Evolutionary conservation across 2,888 invertebrate genomes (phyloP).

Genomic region (Drosophila melanocephala): DNA sequence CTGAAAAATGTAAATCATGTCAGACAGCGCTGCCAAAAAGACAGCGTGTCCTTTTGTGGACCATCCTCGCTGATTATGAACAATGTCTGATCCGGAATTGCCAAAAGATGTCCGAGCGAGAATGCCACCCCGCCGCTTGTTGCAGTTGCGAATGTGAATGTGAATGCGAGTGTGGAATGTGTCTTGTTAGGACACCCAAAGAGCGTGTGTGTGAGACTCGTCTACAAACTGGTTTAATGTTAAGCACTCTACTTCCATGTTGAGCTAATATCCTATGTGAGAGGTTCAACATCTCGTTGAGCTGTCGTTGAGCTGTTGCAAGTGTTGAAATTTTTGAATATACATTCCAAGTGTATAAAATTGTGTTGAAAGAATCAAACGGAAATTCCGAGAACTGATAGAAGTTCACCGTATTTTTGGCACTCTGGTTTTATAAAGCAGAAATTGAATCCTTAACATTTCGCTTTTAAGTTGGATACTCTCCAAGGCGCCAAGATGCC

Average conservation of each 20-base stretch:
- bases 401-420: background rate
- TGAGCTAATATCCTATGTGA: conserved; percentile 12
- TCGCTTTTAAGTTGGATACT: conserved; percentile 5
- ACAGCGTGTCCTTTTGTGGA: conserved; percentile 39
- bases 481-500: conserved; percentile 14
- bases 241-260: conserved; percentile 24
- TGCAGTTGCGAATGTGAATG: conserved; percentile 33
- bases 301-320: conserved; percentile 3
- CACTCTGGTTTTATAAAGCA: background rate
- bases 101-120: conserved; percentile 46
- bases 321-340: background rate
- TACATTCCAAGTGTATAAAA: background rate
- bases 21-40: conserved; percentile 36
- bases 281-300: conserved; percentile 13
- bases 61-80: conserved; percentile 70
- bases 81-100: conserved; percentile 57
- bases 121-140: conserved; percentile 33
- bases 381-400: background rate
- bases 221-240: conserved; percentile 36
- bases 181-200: conserved; percentile 31
- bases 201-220: background rate
- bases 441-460: conserved; percentile 1
- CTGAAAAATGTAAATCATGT: conserved; percentile 80
- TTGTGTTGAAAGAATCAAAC: background rate
- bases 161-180: conserved; percentile 22